Evolutionary conservation across 2,113 vertebrate genomes (phyloP).

Genomic region (Aix galericulata): DNA sequence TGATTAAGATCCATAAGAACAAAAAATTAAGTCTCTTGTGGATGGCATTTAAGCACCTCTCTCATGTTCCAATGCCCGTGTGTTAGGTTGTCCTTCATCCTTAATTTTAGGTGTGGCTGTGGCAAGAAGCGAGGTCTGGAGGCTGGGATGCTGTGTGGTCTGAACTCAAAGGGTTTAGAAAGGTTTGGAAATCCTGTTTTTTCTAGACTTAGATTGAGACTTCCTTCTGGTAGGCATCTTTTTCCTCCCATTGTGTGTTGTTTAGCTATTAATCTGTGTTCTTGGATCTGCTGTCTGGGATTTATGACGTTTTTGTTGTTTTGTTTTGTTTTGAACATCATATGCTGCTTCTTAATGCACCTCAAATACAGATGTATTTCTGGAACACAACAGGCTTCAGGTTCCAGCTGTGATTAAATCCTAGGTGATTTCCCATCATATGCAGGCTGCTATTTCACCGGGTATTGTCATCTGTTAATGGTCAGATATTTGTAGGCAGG

Average conservation of each 20-base stretch:
- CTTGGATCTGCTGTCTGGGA: not conserved
- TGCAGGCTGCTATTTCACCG: not conserved
- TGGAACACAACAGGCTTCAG: not conserved
- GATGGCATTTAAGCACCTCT: accelerated
- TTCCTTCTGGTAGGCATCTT: not conserved
- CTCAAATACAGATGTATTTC: not conserved
- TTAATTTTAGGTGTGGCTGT: not conserved
- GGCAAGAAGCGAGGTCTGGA: not conserved
- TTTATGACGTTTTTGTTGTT: not conserved
- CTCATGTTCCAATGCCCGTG: no score
- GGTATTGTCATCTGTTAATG: not conserved
- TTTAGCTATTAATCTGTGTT: not conserved
- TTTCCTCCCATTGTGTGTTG: not conserved
- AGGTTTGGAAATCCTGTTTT: not conserved
- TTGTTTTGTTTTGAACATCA: not conserved
- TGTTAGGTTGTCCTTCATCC: not conserved
- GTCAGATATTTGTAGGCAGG: not conserved
- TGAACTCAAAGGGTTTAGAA: not conserved
- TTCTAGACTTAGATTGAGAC: not conserved
- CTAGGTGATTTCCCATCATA: not conserved
- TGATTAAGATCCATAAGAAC: not conserved
- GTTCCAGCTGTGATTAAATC: not conserved
- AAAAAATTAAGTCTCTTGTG: not conserved
- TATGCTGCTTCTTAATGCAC: not conserved
- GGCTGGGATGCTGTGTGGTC: not conserved